Conservation (phyloP, 92 coral and sea anemone genomes). For the Diadumene lineata region DNA sequence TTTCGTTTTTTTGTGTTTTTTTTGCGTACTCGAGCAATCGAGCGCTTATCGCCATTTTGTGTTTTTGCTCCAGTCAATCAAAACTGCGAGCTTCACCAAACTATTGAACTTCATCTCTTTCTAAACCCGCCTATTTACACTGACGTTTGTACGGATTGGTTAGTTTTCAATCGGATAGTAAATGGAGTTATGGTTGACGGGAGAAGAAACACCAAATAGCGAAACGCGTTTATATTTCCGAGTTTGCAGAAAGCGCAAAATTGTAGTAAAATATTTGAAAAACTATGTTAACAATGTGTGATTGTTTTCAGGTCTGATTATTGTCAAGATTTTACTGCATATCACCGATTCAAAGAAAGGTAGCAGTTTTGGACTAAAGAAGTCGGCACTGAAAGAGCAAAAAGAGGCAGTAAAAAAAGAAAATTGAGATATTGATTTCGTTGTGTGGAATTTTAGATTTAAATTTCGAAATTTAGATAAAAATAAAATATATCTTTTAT, state of each 20-base stretch:
- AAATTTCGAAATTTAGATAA: not conserved
- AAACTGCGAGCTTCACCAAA: no score
- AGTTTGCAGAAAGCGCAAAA: not conserved
- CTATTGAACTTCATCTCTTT: no score
- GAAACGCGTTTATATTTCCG: not conserved
- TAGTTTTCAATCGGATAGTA: no score
- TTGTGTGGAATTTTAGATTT: not conserved
- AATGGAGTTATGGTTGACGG: no score
- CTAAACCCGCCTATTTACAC: no score
- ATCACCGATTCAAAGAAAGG: slow-evolving; percentile 94
- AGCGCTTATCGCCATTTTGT: no score
- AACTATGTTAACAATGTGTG: not conserved
- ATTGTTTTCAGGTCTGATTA: slow-evolving; percentile 62
- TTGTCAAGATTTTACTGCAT: slow-evolving; percentile 74
- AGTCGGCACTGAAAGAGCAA: not conserved
- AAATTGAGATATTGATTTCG: not conserved
- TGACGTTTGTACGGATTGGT: no score
- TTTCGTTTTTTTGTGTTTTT: no score
- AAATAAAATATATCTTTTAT: no score
- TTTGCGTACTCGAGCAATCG: no score
- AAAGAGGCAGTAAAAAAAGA: slow-evolving; percentile 10
- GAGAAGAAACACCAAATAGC: no score
- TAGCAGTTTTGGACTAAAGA: slow-evolving; percentile 87
- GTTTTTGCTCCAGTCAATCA: no score
- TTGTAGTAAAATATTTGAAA: not conserved